Percentiles rank a stretch among this genome's conserved stretches.
Evolutionary conservation across 1,140 invertebrate species (phyloP).

Genomic region (Eriocheir sinensis): DNA sequence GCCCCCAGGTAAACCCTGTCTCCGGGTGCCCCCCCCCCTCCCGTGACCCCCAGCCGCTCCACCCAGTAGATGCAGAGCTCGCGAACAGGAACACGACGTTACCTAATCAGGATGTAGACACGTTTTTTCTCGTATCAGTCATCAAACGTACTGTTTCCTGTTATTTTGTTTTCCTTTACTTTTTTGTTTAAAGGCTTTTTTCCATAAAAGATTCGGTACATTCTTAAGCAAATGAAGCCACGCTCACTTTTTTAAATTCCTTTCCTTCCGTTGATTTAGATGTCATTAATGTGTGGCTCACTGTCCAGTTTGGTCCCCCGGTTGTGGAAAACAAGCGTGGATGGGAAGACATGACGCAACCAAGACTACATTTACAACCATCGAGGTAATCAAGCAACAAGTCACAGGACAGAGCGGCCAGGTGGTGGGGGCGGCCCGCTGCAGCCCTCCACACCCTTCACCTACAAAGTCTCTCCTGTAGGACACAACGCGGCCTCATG

Average conservation of each 20-base stretch:
- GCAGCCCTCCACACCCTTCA: neutral
- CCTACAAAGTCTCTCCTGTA: neutral
- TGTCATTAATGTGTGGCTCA: too few species aligned
- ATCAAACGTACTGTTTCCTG: neutral
- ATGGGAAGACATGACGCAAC: neutral
- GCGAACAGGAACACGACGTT: neutral
- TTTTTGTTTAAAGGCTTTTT: too few species aligned
- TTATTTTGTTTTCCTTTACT: neutral
- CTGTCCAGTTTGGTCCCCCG: too few species aligned
- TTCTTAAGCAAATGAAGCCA: too few species aligned
- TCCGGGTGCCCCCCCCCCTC: neutral
- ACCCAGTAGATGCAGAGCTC: neutral
- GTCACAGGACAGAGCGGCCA: neutral
- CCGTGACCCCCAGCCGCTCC: neutral
- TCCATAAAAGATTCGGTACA: too few species aligned
- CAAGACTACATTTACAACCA: neutral
- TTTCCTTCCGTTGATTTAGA: too few species aligned
- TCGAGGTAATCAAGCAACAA: neutral
- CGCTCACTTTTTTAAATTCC: too few species aligned
- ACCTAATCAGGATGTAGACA: neutral
- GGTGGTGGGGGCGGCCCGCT: neutral
- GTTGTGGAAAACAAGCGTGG: too few species aligned
- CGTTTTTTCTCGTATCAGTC: neutral
- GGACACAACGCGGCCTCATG: neutral
- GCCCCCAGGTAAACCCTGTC: constrained; percentile 7